These are phyloP conservation scores for Perizoma flavofasciatum DNA, from an alignment of 2,888 invertebrate genomes.

Conservation along the genomic window DNA sequence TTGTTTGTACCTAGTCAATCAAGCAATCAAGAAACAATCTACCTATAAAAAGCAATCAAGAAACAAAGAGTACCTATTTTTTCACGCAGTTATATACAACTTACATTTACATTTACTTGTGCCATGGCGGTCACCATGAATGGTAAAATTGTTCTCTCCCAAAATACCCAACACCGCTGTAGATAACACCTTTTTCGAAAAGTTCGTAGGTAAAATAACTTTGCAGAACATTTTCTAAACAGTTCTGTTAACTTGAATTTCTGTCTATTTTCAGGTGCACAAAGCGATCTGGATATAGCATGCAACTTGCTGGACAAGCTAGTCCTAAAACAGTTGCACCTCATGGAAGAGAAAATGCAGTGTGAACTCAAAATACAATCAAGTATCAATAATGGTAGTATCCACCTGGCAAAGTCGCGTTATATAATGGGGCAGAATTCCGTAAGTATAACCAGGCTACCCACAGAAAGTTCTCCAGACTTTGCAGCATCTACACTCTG, in stretches of 20 bases:
- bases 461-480: conserved; percentile 85
- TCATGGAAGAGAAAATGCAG: conserved; percentile 89
- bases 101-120: too few relatives aligned
- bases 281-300: conserved; percentile 57
- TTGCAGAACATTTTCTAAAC: background rate
- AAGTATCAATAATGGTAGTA: conserved; percentile 87
- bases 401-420: conserved; percentile 89
- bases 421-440: conserved; percentile 91
- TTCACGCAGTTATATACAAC: too few relatives aligned
- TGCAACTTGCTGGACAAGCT: conserved; percentile 87
- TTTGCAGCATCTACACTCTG: conserved; percentile 69
- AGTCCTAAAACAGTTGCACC: conserved; percentile 86
- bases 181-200: too few relatives aligned
- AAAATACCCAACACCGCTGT: too few relatives aligned
- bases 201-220: too few relatives aligned
- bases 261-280: conserved; percentile 23
- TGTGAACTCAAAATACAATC: conserved; percentile 88
- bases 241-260: too few relatives aligned
- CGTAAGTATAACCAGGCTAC: conserved; percentile 88
- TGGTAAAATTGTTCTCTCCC: too few relatives aligned
- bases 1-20: too few relatives aligned
- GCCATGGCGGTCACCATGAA: too few relatives aligned
- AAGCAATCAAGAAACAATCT: too few relatives aligned
- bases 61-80: too few relatives aligned
- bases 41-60: too few relatives aligned